Base-by-base conservation (phyloP, 2,888 invertebrate genomes). In the Homarus gammarus region DNA sequence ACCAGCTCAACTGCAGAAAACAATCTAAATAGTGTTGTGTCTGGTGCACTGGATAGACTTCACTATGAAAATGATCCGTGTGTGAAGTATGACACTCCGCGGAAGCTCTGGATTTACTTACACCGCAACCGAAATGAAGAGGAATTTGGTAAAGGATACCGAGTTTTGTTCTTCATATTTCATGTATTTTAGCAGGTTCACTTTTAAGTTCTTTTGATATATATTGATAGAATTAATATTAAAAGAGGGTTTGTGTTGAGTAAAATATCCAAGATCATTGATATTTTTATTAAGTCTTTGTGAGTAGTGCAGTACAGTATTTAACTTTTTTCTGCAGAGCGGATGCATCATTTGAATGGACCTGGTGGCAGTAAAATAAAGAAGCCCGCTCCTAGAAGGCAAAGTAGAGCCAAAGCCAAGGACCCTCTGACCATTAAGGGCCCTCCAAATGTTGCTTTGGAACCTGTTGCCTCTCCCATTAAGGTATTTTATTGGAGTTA, bases 31-130 rank as follows among this genome's bases (percentile, higher is more conserved):
- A 96, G 96, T 1, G 97, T 98, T 0, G 97, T 99, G 0, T 97
- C 98, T 90, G 97, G 98, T 0, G 98, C 98, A 0, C 94, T 99
- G 77, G 99, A 99, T 93, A 95, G 98, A 31, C 95, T 99, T 93
- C 97, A 98, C 93, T 97, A 97, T 15, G 97, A 98, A 92, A 96
- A 96, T 87, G 99, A 99, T 94, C 98, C 99, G 0, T 97, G 98
- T 93, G 98, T 99, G 12, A 97, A 97, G 93, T 99, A 98, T 93
- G 98, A 99, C 94, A 96, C 97, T 0, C 96, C 97, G 93, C 95
- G 97, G 5, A 98, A 98, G 93, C 96, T 98, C 49, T 99, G 99
- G 99, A 97, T 98, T n/a, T 99, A 99, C 94, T 94, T 99, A 86
- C 98, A 99, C 94, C 95, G 98, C 87, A 95, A 95, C 82, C 94